phyloP scores from a whole-genome alignment of 2,113 vertebrate species.

The Poecile atricapillus region DNA sequence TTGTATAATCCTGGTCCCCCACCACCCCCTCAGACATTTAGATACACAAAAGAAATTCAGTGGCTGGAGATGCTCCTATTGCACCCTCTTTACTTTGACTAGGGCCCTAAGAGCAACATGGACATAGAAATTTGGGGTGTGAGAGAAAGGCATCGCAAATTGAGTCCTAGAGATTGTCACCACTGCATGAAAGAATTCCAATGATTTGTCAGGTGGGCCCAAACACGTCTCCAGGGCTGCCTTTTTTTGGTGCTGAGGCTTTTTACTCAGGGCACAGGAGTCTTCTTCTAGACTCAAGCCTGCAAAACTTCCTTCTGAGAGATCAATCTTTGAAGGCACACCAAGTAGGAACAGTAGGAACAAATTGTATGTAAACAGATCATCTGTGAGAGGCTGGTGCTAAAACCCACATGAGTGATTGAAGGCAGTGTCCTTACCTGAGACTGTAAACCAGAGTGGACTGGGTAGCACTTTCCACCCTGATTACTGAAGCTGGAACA shows the following conservation, averaged over 20 bases:
- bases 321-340: background rate
- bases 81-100: background rate
- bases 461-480: background rate
- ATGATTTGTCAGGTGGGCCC: background rate
- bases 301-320: background rate
- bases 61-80: background rate
- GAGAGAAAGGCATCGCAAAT: background rate
- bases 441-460: background rate
- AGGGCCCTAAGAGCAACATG: background rate
- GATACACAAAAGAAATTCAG: background rate
- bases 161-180: background rate
- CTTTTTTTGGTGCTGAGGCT: background rate
- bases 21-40: accelerated
- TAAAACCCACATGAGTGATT: background rate
- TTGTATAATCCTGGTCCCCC: background rate
- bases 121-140: background rate
- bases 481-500: accelerated
- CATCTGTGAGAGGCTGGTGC: background rate
- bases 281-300: background rate
- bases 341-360: background rate
- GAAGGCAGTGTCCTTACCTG: background rate
- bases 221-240: background rate
- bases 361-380: background rate
- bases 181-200: background rate
- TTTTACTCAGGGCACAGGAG: background rate